These are phyloP conservation scores for Plectus sambesii DNA, from an alignment of 1,140 invertebrate species.

Conservation along the genomic window DNA sequence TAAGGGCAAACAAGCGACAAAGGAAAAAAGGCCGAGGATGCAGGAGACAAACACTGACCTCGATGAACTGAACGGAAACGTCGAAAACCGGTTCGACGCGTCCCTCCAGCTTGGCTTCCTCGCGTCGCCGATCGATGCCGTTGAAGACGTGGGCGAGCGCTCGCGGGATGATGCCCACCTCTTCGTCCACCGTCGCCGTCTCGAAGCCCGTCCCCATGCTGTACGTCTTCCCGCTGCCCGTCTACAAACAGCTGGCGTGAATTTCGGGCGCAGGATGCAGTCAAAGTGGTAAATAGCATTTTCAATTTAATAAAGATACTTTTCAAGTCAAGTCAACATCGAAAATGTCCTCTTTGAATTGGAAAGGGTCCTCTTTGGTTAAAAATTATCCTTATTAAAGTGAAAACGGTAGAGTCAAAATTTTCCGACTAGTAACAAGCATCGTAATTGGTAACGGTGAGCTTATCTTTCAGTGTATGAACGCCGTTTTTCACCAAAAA, in stretches of 20 bases:
- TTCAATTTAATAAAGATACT: too few relatives aligned
- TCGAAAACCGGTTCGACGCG: constrained; percentile 49
- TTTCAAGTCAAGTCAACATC: too few relatives aligned
- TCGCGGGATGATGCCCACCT: constrained; percentile 50
- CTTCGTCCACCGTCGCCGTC: constrained; percentile 47
- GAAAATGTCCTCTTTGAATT: too few relatives aligned
- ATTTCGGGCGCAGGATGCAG: too few relatives aligned
- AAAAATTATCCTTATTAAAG: too few relatives aligned
- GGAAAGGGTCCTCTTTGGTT: too few relatives aligned
- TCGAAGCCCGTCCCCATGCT: constrained; percentile 98
- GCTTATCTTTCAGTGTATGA: too few relatives aligned
- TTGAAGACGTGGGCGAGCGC: constrained; percentile 50
- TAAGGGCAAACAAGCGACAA: background rate
- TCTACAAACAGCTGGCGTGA: constrained; percentile 58
- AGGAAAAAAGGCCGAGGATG: background rate
- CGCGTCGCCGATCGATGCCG: constrained; percentile 43
- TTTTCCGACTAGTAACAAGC: too few relatives aligned
- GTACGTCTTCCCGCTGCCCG: constrained; percentile 91
- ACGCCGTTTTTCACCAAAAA: too few relatives aligned
- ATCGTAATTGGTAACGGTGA: too few relatives aligned
- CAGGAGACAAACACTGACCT: constrained; percentile 30
- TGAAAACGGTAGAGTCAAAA: too few relatives aligned
- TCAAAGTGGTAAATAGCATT: too few relatives aligned
- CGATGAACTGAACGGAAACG: constrained; percentile 50
- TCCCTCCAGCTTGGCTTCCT: constrained; percentile 42